These are phyloP conservation scores for Lamellibrachia satsuma DNA, from an alignment of 2,888 invertebrate species.

Conservation along the genomic window DNA sequence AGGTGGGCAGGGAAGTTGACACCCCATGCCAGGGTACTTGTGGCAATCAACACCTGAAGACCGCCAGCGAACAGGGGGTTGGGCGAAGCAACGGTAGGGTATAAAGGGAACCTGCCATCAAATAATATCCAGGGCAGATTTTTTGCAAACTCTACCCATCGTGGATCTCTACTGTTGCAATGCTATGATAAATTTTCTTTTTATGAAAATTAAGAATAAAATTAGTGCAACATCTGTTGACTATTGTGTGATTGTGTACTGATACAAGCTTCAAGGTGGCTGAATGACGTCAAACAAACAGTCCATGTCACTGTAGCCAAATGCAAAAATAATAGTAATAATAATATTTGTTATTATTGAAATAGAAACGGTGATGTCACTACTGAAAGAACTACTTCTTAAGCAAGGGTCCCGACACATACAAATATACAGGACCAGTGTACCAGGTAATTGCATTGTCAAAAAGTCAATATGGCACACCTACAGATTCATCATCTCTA, in stretches of 20 bases:
- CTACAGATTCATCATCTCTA: not conserved
- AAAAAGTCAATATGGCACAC: not conserved
- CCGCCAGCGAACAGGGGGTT: not conserved
- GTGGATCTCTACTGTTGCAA: too few species aligned
- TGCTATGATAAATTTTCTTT: too few species aligned
- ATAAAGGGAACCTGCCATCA: too few species aligned
- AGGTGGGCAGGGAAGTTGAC: constrained; percentile 97
- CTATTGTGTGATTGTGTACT: not conserved
- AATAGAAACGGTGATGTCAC: not conserved
- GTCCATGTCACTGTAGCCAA: not conserved
- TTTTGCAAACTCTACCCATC: too few species aligned
- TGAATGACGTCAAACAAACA: not conserved
- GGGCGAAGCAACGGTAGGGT: too few species aligned
- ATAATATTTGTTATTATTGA: not conserved
- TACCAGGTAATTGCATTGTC: not conserved
- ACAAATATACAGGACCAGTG: not conserved
- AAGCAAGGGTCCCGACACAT: not conserved
- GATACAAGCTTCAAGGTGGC: not conserved
- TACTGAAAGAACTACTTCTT: not conserved
- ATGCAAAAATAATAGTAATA: not conserved
- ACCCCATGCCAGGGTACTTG: constrained; percentile 98
- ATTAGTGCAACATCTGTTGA: not conserved
- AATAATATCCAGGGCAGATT: too few species aligned
- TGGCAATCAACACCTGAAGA: constrained; percentile 90
- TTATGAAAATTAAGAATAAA: too few species aligned